Base-by-base conservation (phyloP, 2,797 vertebrate genomes). In the Pygocentrus nattereri region DNA sequence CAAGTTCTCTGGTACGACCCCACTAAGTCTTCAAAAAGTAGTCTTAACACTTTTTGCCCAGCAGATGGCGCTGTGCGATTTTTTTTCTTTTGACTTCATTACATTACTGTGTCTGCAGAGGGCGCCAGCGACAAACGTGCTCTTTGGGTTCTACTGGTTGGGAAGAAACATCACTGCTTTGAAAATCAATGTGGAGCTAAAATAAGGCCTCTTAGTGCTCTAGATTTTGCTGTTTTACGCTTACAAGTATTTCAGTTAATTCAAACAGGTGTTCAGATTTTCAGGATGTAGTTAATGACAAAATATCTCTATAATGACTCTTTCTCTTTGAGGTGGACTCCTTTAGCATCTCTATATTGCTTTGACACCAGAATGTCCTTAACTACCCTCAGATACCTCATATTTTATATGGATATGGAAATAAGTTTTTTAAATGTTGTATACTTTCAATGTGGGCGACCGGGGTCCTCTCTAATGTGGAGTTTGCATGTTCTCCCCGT, bases 1-100 rank as follows among this genome's bases (percentile, higher is more conserved):
- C n/a, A n/a, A n/a, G n/a, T n/a, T n/a, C n/a, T n/a, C n/a, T n/a
- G n/a, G n/a, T n/a, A n/a, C n/a, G n/a, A 41, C 41, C 41, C 10
- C 4, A 41, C 4, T 41, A 15, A 15, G 15, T 50, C 49, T 13
- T 50, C 49, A 3, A 15, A 7, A 21, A 56, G 8, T 7, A 13
- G 11, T 25, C 58, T 58, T n/a, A 23, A 5, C 30, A 12, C 1
- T 7, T 25, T 47, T 25, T 47, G 49, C 16, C 70, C 71, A 67
- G 21, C 41, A 80, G 79, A 58, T 68, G 79, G 34, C 25, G 62
- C 3, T n/a, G 10, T 80, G 11, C 7, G 30, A 68, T 38, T 61
- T 11, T 67, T 47, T 5, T 8, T 18, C 19, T 8, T 41, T 11
- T 1, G 18, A 18, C 11, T 44, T 7, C 0, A 8, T 1, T n/a